phyloP scores from a whole-genome alignment of 2,888 invertebrate species.

The Tortricodes alternella region DNA sequence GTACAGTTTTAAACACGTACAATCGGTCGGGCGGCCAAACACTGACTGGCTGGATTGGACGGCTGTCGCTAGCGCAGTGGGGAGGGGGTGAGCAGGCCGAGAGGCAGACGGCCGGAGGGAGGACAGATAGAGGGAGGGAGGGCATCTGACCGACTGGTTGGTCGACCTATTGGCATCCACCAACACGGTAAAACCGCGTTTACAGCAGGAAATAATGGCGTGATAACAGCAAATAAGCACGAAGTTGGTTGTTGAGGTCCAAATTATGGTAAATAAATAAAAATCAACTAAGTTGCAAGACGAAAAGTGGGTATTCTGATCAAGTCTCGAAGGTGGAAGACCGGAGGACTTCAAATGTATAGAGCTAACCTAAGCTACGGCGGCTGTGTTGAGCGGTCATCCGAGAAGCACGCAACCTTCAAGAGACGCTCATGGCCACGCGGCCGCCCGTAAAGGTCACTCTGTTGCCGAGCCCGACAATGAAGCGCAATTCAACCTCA shows the following conservation, averaged over 20 bases:
- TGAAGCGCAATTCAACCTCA: conserved; percentile 4
- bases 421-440: conserved; percentile 69
- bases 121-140: conserved; percentile 75
- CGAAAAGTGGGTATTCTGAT: too few relatives aligned
- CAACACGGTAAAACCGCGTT: conserved; percentile 55
- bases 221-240: conserved; percentile 41
- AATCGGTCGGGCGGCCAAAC: conserved; percentile 51
- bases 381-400: conserved; percentile 39
- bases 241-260: conserved; percentile 34
- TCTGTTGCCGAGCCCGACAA: conserved; percentile 28
- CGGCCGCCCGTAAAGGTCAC: conserved; percentile 72
- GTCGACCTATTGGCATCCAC: conserved; percentile 78
- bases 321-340: too few relatives aligned
- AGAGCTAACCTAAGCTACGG: conserved; percentile 22
- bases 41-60: conserved; percentile 62
- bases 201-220: conserved; percentile 58
- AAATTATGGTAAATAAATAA: neutral
- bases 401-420: conserved; percentile 68
- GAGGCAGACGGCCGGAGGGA: conserved; percentile 63
- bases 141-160: conserved; percentile 79
- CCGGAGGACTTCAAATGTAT: too few relatives aligned
- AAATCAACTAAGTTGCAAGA: neutral
- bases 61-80: conserved; percentile 51
- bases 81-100: conserved; percentile 45
- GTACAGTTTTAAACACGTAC: conserved; percentile 46